phyloP scores from a whole-genome alignment of 2,797 vertebrate species.

The Myotis findleyi region DNA sequence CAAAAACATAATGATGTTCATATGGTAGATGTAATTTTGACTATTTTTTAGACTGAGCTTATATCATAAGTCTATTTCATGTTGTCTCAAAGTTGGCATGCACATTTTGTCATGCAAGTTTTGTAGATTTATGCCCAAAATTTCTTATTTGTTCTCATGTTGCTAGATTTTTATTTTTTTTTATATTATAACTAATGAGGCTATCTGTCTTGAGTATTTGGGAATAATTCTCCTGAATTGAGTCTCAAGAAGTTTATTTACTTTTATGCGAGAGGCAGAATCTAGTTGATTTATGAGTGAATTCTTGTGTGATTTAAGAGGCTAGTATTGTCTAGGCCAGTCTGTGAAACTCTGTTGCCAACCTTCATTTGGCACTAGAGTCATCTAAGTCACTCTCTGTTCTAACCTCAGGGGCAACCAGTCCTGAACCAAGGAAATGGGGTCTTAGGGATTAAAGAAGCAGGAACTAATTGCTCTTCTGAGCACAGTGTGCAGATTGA shows the following conservation, averaged over 20 bases:
- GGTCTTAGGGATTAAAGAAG: not conserved
- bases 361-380: not conserved
- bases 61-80: not conserved
- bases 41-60: slow-evolving; percentile 33
- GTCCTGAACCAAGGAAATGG: not conserved
- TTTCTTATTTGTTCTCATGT: not conserved
- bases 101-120: not conserved
- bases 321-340: not conserved
- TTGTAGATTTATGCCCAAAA: slow-evolving; percentile 15
- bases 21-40: slow-evolving; percentile 44
- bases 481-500: not conserved
- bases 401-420: not conserved
- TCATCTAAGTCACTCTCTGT: not conserved
- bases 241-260: slow-evolving; percentile 16
- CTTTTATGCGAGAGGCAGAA: not conserved
- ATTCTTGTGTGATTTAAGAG: not conserved
- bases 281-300: slow-evolving; percentile 15
- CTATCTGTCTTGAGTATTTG: not conserved
- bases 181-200: not conserved
- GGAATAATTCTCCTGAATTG: slow-evolving; percentile 13
- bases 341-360: not conserved
- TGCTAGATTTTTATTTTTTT: not conserved
- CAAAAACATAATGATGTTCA: slow-evolving; percentile 35
- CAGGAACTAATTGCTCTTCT: not conserved
- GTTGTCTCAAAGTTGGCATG: slow-evolving; percentile 6